Evolutionary conservation across 2,113 vertebrate genomes (phyloP).

Genomic region (Oreotragus oreotragus): DNA sequence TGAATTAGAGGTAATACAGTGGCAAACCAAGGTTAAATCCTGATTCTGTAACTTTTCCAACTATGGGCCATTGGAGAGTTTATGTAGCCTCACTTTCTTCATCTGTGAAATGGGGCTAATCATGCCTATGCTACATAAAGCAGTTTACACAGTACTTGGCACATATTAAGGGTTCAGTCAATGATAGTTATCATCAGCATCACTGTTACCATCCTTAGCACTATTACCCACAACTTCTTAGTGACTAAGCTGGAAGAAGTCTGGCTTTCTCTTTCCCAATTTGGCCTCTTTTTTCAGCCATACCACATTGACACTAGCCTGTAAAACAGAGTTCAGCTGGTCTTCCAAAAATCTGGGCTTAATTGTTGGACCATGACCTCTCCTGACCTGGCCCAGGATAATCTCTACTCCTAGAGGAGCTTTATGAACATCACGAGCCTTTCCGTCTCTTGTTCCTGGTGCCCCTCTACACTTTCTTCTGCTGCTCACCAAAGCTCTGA

Average conservation of each 20-base stretch:
- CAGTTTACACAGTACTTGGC: neutral
- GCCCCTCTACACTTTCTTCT: neutral
- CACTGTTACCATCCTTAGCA: neutral
- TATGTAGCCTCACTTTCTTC: neutral
- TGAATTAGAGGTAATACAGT: neutral
- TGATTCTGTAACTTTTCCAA: neutral
- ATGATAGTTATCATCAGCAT: neutral
- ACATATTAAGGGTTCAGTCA: neutral
- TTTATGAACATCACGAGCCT: neutral
- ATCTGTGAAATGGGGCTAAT: neutral
- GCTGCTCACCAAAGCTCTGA: neutral
- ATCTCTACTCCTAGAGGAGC: neutral
- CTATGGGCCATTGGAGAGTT: neutral
- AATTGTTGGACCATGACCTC: neutral
- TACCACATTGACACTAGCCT: neutral
- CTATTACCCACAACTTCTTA: neutral
- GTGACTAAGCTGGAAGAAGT: neutral
- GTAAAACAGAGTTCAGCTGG: neutral
- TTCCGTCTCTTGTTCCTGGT: neutral
- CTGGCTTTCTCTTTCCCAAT: neutral
- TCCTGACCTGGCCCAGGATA: neutral
- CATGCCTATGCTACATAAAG: neutral
- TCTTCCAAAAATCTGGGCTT: neutral
- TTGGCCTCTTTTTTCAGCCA: neutral
- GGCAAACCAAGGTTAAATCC: neutral